Conservation (phyloP, 2,888 invertebrate genomes). For the Ectemnius continuus region DNA sequence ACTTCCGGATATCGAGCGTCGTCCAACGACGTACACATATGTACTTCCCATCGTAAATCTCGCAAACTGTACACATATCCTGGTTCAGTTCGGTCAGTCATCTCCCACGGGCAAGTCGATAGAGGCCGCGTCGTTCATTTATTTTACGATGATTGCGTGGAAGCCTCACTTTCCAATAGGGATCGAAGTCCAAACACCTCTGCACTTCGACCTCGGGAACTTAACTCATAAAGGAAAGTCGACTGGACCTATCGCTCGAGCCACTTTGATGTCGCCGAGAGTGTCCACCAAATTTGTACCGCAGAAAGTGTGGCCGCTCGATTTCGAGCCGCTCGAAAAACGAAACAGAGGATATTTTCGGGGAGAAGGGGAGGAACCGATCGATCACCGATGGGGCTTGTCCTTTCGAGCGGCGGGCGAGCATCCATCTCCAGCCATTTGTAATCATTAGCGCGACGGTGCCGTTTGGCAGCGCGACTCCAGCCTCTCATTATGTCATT, state of each 20-base stretch:
- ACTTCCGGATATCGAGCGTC: no score
- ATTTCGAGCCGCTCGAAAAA: slow-evolving; percentile 42
- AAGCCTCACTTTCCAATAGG: slow-evolving; percentile 7
- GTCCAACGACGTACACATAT: no score
- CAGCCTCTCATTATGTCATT: slow-evolving; percentile 72
- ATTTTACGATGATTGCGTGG: background rate
- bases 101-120: background rate
- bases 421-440: slow-evolving; percentile 64
- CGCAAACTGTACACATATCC: no score
- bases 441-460: slow-evolving; percentile 72
- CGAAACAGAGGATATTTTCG: slow-evolving; percentile 57
- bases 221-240: slow-evolving; percentile 10
- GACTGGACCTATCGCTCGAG: background rate
- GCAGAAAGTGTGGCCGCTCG: slow-evolving; percentile 39
- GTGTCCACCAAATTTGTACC: slow-evolving; percentile 20
- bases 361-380: slow-evolving; percentile 41
- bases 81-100: no score
- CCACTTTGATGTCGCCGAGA: background rate
- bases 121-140: background rate
- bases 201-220: background rate
- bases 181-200: slow-evolving; percentile 4
- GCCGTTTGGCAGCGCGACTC: slow-evolving; percentile 57
- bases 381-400: slow-evolving; percentile 52
- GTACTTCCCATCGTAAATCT: no score
- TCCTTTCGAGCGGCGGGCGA: slow-evolving; percentile 53